Evolutionary conservation across 1,140 invertebrate species (phyloP), one percentile per base, ranked within the genome.

Genomic region (Amyelois transitella): DNA sequence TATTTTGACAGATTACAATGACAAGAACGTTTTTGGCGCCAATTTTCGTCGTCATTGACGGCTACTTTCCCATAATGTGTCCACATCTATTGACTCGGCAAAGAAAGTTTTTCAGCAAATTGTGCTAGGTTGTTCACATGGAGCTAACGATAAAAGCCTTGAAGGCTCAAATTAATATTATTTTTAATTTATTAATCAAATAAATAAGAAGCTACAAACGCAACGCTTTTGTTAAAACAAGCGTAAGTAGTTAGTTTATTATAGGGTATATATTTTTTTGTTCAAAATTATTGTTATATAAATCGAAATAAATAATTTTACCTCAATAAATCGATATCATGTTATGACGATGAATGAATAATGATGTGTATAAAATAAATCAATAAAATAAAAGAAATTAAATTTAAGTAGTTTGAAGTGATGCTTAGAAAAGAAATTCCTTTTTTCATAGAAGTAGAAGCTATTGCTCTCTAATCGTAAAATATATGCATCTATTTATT

Each of bases 391-490:
- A 58, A 58, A 58, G 57, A 45, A 51, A 66, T 18, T 38, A 18
- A 55, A 49, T 73, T 74, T 55, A 74, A n/a, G 32, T 38, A n/a
- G 32, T 68, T 77, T 75, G 67, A 69, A 78, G 73, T 78, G 77
- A 85, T 78, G 75, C 67, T 84, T 79, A 72, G 56, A 74, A 77
- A 70, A 69, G 64, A 71, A 69, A 70, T 66, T 68, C 66, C 45
- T 56, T 32, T 45, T 61, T 28, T 65, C 25, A 55, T 51, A 61
- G 45, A 50, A 51, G 43, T 58, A 56, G 58, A 58, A 44, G 53
- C 58, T 65, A 61, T 64, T 64, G 57, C 52, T 51, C 47, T 49
- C 57, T 64, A 63, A 53, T 19, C 8, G 10, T 45, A 17, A 12
- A 43, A 43, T 7, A 24, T 28, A 28, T 28, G 7, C 12, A 28